A percentile compares a stretch with the other conserved stretches of the same genome.
These are phyloP conservation scores for Diphyllodes magnificus DNA, from an alignment of 2,113 vertebrate species.

Conservation along the genomic window DNA sequence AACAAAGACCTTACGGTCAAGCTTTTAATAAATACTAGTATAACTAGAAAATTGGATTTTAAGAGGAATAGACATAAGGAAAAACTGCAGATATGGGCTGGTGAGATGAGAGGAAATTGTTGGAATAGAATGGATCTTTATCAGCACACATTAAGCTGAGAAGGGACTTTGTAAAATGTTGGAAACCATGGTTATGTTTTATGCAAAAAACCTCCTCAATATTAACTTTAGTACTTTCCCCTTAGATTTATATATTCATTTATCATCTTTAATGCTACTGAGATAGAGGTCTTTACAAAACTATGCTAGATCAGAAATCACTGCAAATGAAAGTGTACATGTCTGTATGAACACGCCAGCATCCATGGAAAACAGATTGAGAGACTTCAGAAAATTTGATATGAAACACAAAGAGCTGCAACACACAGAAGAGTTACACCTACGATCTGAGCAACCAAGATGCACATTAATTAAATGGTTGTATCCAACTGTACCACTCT, in stretches of 20 bases:
- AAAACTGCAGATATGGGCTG: not conserved
- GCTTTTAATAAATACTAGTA: conserved; percentile 69
- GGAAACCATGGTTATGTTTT: not conserved
- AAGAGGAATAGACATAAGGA: not conserved
- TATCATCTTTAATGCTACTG: conserved; percentile 19
- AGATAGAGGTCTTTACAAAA: not conserved
- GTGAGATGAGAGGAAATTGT: not conserved
- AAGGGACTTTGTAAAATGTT: not conserved
- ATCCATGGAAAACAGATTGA: not conserved
- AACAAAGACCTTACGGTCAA: conserved; percentile 57
- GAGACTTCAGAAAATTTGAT: not conserved
- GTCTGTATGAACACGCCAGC: not conserved
- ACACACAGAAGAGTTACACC: not conserved
- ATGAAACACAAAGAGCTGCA: not conserved
- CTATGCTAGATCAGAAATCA: not conserved
- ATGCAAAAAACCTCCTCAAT: not conserved
- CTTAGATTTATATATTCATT: conserved; percentile 6
- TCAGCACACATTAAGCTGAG: not conserved
- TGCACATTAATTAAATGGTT: not conserved
- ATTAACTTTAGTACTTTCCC: not conserved
- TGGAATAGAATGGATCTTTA: not conserved
- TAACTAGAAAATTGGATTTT: conserved; percentile 70
- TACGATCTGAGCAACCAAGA: not conserved
- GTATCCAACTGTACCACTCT: not conserved
- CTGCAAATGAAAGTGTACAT: not conserved